Evolutionary conservation across 1,140 invertebrate species (phyloP).

Genomic region (Chelonus insularis): DNA sequence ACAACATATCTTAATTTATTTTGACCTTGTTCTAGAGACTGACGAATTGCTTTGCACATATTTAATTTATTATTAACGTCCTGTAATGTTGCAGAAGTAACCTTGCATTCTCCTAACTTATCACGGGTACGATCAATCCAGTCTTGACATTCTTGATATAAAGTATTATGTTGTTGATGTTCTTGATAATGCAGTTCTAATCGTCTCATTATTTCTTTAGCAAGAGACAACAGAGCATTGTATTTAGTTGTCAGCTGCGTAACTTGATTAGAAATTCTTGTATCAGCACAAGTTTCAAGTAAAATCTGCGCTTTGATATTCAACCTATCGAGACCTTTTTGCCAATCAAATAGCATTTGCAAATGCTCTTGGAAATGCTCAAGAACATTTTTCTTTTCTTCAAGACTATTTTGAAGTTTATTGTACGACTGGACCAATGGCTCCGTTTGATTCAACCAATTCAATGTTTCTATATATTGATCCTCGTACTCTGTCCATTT

Average conservation of each 20-base stretch:
- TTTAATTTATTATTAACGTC: constrained; percentile 85
- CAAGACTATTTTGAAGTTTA: constrained; percentile 85
- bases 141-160: constrained; percentile 89
- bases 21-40: constrained; percentile 86
- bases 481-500: constrained; percentile 97
- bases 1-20: constrained; percentile 86
- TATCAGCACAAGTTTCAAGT: constrained; percentile 90
- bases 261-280: constrained; percentile 89
- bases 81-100: constrained; percentile 73
- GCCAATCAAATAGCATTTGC: constrained; percentile 92
- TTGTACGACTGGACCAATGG: constrained; percentile 85
- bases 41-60: constrained; percentile 79
- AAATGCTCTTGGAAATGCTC: constrained; percentile 90
- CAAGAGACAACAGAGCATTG: constrained; percentile 85
- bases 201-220: constrained; percentile 91
- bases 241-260: constrained; percentile 94
- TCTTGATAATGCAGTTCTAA: constrained; percentile 90
- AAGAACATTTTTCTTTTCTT: constrained; percentile 84
- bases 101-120: constrained; percentile 76
- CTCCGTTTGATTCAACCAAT: constrained; percentile 89
- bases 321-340: constrained; percentile 86
- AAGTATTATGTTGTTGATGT: constrained; percentile 85
- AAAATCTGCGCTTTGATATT: constrained; percentile 89
- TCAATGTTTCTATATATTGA: constrained; percentile 84
- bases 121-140: constrained; percentile 87